phyloP scores from a whole-genome alignment of 2,888 invertebrate species.

The Drosophila gaucha region DNA sequence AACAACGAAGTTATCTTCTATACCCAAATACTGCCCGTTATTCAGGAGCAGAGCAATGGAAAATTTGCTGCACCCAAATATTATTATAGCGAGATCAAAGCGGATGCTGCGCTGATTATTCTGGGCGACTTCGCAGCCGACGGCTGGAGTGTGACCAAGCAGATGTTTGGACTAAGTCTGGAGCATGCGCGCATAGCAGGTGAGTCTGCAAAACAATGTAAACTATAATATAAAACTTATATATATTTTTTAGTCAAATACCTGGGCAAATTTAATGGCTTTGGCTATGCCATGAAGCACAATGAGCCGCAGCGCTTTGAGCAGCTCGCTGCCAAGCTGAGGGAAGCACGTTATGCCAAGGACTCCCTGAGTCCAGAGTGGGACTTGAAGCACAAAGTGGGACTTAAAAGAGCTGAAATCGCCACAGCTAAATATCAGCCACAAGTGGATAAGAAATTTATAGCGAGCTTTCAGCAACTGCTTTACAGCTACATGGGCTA shows the following conservation, averaged over 20 bases:
- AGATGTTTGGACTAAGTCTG: conserved; percentile 74
- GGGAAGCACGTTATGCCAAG: conserved; percentile 73
- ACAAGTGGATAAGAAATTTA: conserved; percentile 70
- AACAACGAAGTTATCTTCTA: conserved; percentile 82
- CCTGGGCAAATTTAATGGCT: conserved; percentile 82
- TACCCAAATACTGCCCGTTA: conserved; percentile 72
- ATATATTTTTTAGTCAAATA: conserved; percentile 56
- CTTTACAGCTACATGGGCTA: conserved; percentile 49
- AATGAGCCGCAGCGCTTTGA: conserved; percentile 64
- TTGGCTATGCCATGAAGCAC: conserved; percentile 80
- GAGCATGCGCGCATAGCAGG: conserved; percentile 81
- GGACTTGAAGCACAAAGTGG: conserved; percentile 27
- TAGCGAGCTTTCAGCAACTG: conserved; percentile 56
- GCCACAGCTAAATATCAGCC: conserved; percentile 59
- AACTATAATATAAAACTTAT: not conserved
- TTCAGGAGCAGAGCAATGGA: conserved; percentile 55
- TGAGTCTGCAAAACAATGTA: conserved; percentile 17
- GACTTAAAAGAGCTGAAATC: conserved; percentile 49
- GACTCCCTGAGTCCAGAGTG: conserved; percentile 45
- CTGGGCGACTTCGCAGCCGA: conserved; percentile 76
- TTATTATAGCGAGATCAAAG: conserved; percentile 73
- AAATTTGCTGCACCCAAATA: conserved; percentile 73
- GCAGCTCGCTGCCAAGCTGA: conserved; percentile 57
- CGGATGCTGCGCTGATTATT: conserved; percentile 70
- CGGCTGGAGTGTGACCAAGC: conserved; percentile 77